Evolutionary conservation across 2,888 invertebrate genomes (phyloP), one percentile per base, ranked within the genome.

Genomic region (Ceratothoa steindachneri): DNA sequence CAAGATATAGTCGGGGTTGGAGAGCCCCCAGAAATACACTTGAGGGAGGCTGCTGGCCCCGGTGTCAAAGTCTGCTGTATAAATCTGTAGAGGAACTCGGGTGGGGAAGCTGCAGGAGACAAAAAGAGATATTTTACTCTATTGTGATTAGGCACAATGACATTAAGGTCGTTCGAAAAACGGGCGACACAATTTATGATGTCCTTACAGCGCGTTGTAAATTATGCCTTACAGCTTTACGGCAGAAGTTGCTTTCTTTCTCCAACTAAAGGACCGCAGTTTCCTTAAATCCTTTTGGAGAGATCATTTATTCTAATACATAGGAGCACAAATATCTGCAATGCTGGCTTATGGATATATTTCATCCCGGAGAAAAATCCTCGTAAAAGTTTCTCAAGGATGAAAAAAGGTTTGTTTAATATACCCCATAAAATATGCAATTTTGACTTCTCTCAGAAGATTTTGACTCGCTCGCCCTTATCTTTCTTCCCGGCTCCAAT

Each of bases 101-200:
- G 85, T 51, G 83, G 82, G 24, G 85, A 84, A 75, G 83, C 85
- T 85, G 81, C 3, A n/a, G n/a, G n/a, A n/a, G n/a, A n/a, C n/a
- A n/a, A n/a, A n/a, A n/a, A n/a, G 73, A 81, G 55, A 12, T 53
- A 52, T n/a, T 53, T 22, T 22, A 22, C 24, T 22, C 53, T 53
- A 22, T 53, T 22, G 5, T 22, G 53, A 24, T 22, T 22, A 53
- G 24, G 53, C 3, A 4, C 24, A 53, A 22, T 53, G 53, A 19
- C 1, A n/a, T 15, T 19, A 22, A 53, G 53, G 53, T 7, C 53
- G 53, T 4, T 5, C 24, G 22, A 0, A 53, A 19, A 53, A 19
- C 53, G 52, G 15, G 15, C 5, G 3, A 7, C 53, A 7, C 53
- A 24, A 53, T 24, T n/a, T n/a, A n/a, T n/a, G 24, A 5, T 24